phyloP scores from a whole-genome alignment of 2,797 vertebrate species.

The Avahi laniger region DNA sequence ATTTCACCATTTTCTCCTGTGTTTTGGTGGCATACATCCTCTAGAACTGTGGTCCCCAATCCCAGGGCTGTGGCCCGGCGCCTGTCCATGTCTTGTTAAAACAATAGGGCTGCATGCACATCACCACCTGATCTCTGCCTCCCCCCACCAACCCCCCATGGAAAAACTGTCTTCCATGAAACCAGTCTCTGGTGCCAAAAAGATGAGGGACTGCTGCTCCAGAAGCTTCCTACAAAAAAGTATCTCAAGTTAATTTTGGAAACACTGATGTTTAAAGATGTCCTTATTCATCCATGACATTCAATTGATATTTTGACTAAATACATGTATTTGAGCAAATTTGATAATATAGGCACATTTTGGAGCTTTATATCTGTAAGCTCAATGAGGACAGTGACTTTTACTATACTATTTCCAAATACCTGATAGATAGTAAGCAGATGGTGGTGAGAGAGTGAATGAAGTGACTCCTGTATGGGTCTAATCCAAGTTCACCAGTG shows the following conservation, averaged over 20 bases:
- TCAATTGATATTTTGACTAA: constrained; percentile 15
- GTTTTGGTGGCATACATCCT: neutral
- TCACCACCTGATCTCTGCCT: too few species aligned
- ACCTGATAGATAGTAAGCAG: neutral
- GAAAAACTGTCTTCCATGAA: too few species aligned
- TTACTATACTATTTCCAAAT: constrained; percentile 10
- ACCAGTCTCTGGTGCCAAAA: too few species aligned
- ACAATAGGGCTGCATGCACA: too few species aligned
- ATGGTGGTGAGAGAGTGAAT: neutral
- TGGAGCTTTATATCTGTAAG: neutral
- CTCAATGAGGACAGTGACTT: neutral
- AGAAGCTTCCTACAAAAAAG: neutral
- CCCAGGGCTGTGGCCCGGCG: too few species aligned
- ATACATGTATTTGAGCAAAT: neutral
- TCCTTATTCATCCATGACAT: neutral
- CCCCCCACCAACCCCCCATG: too few species aligned
- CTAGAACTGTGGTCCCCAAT: neutral
- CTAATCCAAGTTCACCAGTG: neutral
- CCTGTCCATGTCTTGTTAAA: too few species aligned
- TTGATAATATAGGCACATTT: neutral
- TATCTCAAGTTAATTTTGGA: neutral
- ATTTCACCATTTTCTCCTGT: neutral
- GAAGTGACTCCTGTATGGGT: neutral
- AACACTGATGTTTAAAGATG: neutral
- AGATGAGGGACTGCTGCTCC: too few species aligned